Conservation (phyloP, 2,888 invertebrate species). For the Diplazon laetatorius region DNA sequence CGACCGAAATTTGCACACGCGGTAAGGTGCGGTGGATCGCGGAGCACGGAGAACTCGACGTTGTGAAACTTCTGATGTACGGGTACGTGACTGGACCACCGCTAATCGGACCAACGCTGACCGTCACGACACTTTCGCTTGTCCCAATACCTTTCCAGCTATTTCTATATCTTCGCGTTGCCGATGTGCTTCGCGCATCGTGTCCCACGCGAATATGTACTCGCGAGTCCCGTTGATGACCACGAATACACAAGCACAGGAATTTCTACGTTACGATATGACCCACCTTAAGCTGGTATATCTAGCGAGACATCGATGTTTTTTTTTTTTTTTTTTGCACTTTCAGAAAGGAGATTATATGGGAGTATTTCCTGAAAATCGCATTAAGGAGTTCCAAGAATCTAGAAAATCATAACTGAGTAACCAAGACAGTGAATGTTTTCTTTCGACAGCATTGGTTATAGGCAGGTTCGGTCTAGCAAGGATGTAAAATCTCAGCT, state of each 20-base stretch:
- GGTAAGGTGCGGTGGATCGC: slow-evolving; percentile 57
- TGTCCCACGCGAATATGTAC: background rate
- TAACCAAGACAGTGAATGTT: too few relatives aligned
- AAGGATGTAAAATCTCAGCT: too few relatives aligned
- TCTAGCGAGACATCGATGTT: too few relatives aligned
- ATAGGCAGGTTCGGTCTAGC: too few relatives aligned
- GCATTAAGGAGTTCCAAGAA: too few relatives aligned
- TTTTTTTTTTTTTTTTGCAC: too few relatives aligned
- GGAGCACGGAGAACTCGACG: slow-evolving; percentile 13
- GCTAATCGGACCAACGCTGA: slow-evolving; percentile 48
- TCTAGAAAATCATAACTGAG: too few relatives aligned
- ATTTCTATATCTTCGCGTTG: background rate
- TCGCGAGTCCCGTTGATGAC: background rate
- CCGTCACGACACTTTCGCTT: slow-evolving; percentile 24
- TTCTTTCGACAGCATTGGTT: too few relatives aligned
- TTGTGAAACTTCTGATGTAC: slow-evolving; percentile 55
- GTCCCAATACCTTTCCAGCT: background rate
- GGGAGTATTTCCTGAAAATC: too few relatives aligned
- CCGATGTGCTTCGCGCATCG: background rate
- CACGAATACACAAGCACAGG: background rate
- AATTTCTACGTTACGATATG: background rate
- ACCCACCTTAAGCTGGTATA: too few relatives aligned
- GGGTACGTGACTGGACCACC: slow-evolving; percentile 50
- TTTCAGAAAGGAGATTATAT: too few relatives aligned
- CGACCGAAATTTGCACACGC: slow-evolving; percentile 60